Conservation (phyloP, 2,888 invertebrate genomes). For the Pyrrhia umbra region DNA sequence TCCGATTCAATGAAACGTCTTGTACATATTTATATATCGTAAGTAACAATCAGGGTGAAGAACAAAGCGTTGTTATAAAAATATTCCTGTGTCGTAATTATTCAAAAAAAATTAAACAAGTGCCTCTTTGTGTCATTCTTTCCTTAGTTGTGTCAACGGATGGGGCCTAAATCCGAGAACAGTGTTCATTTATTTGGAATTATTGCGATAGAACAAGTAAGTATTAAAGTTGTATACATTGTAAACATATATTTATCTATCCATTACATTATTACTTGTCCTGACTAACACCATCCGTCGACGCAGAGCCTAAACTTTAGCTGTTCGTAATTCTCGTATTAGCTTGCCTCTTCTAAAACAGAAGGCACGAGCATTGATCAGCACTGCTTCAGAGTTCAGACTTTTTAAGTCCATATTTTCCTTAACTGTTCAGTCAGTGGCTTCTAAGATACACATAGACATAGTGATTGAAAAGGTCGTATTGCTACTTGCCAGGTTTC, state of each 20-base stretch:
- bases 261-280: too few relatives aligned
- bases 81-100: constrained; percentile 6
- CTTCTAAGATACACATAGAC: too few relatives aligned
- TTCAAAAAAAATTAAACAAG: constrained; percentile 5
- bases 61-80: constrained; percentile 29
- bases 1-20: constrained; percentile 1
- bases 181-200: constrained; percentile 1
- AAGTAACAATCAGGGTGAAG: constrained; percentile 1
- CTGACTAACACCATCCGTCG: too few relatives aligned
- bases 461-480: too few relatives aligned
- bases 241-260: neutral
- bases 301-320: too few relatives aligned
- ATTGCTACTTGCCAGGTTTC: too few relatives aligned
- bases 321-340: too few relatives aligned
- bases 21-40: neutral
- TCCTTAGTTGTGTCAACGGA: neutral
- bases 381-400: too few relatives aligned
- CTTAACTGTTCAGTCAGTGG: too few relatives aligned
- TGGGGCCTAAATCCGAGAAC: neutral
- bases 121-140: neutral
- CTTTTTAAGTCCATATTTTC: too few relatives aligned
- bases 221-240: neutral
- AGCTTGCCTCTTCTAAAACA: too few relatives aligned
- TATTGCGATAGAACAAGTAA: neutral
- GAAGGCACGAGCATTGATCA: too few relatives aligned